Evolutionary conservation across 2,888 invertebrate species (phyloP).

Genomic region (Diaperis boleti): DNA sequence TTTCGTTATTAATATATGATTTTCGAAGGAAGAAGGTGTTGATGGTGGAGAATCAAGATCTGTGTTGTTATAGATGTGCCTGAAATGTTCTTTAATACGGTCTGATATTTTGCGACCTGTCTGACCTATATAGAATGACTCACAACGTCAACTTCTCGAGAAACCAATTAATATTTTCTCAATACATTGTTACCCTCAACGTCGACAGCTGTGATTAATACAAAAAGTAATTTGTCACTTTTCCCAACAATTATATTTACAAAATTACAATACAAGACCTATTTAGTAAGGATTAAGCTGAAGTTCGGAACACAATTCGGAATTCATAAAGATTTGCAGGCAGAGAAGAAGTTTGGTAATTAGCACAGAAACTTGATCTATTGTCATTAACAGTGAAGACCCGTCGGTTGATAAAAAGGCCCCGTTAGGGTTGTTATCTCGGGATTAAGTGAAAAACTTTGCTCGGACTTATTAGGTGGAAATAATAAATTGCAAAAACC

Average conservation of each 20-base stretch:
- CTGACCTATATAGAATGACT: too few relatives aligned
- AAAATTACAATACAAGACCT: conserved; percentile 28
- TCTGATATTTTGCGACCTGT: too few relatives aligned
- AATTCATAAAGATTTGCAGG: conserved; percentile 32
- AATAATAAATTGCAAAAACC: conserved; percentile 36
- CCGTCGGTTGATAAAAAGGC: conserved; percentile 20
- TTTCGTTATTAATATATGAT: too few relatives aligned
- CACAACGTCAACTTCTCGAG: not conserved
- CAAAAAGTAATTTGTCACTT: conserved; percentile 30
- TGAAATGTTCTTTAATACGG: too few relatives aligned
- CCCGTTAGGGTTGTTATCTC: conserved; percentile 31
- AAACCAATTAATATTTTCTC: conserved; percentile 16
- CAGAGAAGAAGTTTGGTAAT: conserved; percentile 22
- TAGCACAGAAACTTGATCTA: conserved; percentile 32
- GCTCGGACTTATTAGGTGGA: conserved; percentile 38
- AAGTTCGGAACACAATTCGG: conserved; percentile 25
- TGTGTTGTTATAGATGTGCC: too few relatives aligned
- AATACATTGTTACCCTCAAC: not conserved
- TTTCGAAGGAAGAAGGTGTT: too few relatives aligned
- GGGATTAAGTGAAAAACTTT: conserved; percentile 37
- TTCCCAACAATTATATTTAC: conserved; percentile 22
- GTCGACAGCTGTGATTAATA: conserved; percentile 28
- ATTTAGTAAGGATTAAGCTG: conserved; percentile 13
- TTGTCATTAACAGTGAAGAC: conserved; percentile 27
- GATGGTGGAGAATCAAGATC: too few relatives aligned